Evolutionary conservation across 2,797 vertebrate genomes (phyloP).

Genomic region (Sebastolobus altivelis): DNA sequence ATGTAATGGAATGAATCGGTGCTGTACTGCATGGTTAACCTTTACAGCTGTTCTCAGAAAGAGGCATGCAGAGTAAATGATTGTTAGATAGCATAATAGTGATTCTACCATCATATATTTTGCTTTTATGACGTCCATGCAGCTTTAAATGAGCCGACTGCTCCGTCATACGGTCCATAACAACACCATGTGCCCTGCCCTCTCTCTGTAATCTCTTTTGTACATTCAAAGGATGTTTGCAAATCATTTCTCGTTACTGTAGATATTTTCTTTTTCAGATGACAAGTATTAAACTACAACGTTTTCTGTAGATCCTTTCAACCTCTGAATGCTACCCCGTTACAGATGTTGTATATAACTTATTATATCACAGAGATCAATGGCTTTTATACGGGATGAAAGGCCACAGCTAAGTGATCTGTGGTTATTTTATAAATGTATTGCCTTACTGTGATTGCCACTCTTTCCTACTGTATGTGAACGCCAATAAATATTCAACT

Average conservation of each 20-base stretch:
- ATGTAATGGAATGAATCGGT: not conserved
- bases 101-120: not conserved
- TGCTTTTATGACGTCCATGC: not conserved
- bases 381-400: conserved; percentile 36
- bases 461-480: conserved; percentile 47
- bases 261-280: not conserved
- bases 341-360: conserved; percentile 11
- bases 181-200: not conserved
- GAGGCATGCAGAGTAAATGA: not conserved
- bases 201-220: not conserved
- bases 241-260: not conserved
- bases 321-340: not conserved
- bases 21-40: not conserved
- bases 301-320: not conserved
- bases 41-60: not conserved
- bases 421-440: conserved; percentile 22
- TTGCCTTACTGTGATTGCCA: conserved; percentile 49
- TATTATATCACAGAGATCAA: conserved; percentile 33
- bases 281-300: not conserved
- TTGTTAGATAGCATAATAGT: not conserved
- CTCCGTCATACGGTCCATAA: not conserved
- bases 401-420: not conserved
- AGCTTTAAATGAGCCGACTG: not conserved
- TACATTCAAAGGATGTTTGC: not conserved
- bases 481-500: conserved; percentile 65